Evolutionary conservation across 2,797 vertebrate genomes (phyloP).

Genomic region (Acanthiza pusilla): DNA sequence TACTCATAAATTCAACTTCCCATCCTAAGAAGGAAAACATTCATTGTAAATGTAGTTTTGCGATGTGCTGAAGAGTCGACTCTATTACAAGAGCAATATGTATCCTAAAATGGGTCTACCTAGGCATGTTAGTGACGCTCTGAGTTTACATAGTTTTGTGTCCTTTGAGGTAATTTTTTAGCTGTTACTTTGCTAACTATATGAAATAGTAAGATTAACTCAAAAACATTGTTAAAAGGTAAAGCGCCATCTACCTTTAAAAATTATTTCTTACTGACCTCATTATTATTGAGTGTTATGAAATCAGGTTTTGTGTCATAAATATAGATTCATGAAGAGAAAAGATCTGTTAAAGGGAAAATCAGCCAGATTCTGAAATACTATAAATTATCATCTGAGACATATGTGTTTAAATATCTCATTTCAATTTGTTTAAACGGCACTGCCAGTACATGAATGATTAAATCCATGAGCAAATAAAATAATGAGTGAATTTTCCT

Average conservation of each 20-base stretch:
- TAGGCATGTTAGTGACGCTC: not conserved
- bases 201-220: not conserved
- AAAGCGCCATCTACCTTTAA: not conserved
- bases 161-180: not conserved
- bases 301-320: conserved; percentile 3
- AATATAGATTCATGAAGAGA: not conserved
- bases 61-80: not conserved
- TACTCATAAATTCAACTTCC: not conserved
- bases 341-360: conserved; percentile 39
- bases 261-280: not conserved
- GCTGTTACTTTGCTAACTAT: not conserved
- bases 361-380: conserved; percentile 32
- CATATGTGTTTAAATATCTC: conserved; percentile 44
- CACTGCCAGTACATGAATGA: conserved; percentile 40
- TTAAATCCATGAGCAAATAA: conserved; percentile 58
- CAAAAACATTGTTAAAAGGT: not conserved
- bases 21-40: not conserved
- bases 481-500: conserved; percentile 52
- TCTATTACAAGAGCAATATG: not conserved
- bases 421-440: conserved; percentile 58
- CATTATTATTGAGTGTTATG: not conserved
- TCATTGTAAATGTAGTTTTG: not conserved
- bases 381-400: conserved; percentile 37
- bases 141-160: not conserved
- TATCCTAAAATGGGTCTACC: not conserved